These are phyloP conservation scores for Cotesia vestalis DNA, from an alignment of 1,140 invertebrate genomes.

Conservation along the genomic window DNA sequence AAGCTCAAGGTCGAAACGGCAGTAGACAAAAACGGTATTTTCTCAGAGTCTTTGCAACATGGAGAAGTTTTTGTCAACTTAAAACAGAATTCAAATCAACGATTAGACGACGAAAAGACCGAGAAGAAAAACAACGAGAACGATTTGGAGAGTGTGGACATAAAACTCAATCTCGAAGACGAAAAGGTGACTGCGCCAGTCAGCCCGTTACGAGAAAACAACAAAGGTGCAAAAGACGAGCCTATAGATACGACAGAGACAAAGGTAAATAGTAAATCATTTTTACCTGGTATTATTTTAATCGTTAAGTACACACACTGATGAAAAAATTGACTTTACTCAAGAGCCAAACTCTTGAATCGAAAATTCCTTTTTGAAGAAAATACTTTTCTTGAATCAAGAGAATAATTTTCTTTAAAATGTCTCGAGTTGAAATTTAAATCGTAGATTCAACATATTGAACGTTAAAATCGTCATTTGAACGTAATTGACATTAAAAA, in stretches of 20 bases:
- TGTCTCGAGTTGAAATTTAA: too few relatives aligned
- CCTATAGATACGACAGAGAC: slow-evolving; percentile 56
- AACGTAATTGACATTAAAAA: too few relatives aligned
- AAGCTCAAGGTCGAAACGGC: slow-evolving; percentile 41
- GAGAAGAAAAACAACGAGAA: slow-evolving; percentile 51
- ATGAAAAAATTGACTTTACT: too few relatives aligned
- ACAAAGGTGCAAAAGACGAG: slow-evolving; percentile 48
- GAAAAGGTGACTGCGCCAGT: slow-evolving; percentile 37
- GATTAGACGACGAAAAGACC: slow-evolving; percentile 30
- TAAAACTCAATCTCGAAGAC: slow-evolving; percentile 53
- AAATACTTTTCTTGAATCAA: too few relatives aligned
- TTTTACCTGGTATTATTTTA: not conserved
- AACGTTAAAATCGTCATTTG: too few relatives aligned
- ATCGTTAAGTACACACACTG: not conserved
- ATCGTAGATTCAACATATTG: too few relatives aligned
- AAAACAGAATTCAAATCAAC: slow-evolving; percentile 27
- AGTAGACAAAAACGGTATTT: slow-evolving; percentile 30
- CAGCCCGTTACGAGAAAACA: slow-evolving; percentile 54
- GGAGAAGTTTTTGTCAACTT: slow-evolving; percentile 21
- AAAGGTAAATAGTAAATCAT: slow-evolving; percentile 50
- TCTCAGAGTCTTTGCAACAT: slow-evolving; percentile 31
- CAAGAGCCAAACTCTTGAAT: too few relatives aligned
- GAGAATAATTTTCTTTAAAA: too few relatives aligned
- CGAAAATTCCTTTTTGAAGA: too few relatives aligned
- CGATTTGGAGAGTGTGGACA: slow-evolving; percentile 40